Percentiles rank a stretch among this genome's conserved stretches.
Conservation (phyloP, 2,113 vertebrate genomes). For the Amphiprion ocellaris region DNA sequence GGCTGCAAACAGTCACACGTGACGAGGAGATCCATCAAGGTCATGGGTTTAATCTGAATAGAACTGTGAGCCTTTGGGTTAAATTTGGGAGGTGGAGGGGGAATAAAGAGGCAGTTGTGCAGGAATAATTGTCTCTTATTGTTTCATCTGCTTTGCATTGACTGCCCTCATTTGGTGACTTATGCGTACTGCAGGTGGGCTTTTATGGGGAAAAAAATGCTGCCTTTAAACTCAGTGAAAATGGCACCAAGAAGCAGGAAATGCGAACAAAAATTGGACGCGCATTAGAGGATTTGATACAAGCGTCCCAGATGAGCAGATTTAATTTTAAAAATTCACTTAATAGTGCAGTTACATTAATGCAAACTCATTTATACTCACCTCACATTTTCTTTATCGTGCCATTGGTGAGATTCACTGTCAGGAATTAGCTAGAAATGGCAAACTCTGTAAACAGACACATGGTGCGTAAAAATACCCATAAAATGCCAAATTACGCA, state of each 20-base stretch:
- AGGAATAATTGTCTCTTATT: background rate
- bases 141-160: constrained; percentile 48
- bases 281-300: no score
- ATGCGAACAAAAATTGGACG: no score
- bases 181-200: constrained; percentile 1
- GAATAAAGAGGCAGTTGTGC: fast-evolving
- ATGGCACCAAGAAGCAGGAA: no score
- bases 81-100: background rate
- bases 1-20: background rate
- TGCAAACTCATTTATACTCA: background rate
- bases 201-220: background rate
- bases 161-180: constrained; percentile 70
- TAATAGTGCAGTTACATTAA: background rate
- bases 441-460: no score
- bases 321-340: no score
- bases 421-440: no score
- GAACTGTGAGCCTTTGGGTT: background rate
- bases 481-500: no score
- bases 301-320: no score
- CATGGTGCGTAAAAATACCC: no score
- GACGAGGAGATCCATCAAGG: constrained; percentile 10
- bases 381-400: background rate
- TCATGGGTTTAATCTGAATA: background rate
- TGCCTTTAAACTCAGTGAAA: background rate
- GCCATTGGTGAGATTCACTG: no score